These are phyloP conservation scores for Ceratitis capitata DNA, from an alignment of 1,140 invertebrate species.

Conservation along the genomic window DNA sequence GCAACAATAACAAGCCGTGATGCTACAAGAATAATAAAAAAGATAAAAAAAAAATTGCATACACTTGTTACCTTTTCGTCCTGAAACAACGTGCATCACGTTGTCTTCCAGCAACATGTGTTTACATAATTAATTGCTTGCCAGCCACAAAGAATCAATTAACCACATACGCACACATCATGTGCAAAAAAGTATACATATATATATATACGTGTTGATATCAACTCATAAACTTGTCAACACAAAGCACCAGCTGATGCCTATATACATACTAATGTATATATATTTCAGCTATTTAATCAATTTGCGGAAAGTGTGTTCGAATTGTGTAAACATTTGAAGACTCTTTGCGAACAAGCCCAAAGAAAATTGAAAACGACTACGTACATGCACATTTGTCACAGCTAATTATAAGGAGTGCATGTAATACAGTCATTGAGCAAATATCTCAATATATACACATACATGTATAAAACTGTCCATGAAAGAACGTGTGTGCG, in stretches of 20 bases:
- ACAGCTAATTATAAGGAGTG: slow-evolving; percentile 8
- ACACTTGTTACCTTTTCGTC: not conserved
- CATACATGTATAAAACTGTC: too few species aligned
- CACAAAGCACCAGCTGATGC: not conserved
- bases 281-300: not conserved
- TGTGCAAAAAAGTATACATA: not conserved
- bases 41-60: too few species aligned
- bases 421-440: not conserved
- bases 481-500: too few species aligned
- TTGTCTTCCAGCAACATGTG: not conserved
- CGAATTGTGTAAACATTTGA: not conserved
- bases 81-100: not conserved
- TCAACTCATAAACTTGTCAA: not conserved
- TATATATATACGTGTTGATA: too few species aligned
- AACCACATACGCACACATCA: not conserved
- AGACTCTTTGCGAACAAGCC: not conserved
- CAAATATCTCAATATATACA: not conserved
- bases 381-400: not conserved
- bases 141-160: not conserved
- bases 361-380: slow-evolving; percentile 11
- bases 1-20: too few species aligned
- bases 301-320: not conserved
- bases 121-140: not conserved
- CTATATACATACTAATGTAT: not conserved
- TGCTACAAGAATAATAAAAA: too few species aligned